phyloP scores from a whole-genome alignment of 2,888 invertebrate genomes.

The Xestoiulus laeticollis region DNA sequence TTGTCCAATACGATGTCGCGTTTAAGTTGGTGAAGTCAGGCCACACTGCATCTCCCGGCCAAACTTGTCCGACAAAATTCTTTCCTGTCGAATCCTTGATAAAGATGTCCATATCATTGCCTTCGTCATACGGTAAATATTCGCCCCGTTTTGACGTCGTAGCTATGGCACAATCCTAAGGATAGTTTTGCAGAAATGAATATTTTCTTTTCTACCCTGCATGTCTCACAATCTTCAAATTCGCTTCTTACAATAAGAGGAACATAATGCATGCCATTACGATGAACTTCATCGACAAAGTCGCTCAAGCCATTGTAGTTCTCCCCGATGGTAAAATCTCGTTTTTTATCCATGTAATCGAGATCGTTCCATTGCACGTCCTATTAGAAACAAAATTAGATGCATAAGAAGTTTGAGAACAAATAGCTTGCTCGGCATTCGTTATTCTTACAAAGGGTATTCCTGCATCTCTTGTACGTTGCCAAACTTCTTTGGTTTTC shows the following conservation, averaged over 20 bases:
- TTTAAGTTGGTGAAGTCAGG: slow-evolving; percentile 84
- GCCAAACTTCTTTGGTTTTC: slow-evolving; percentile 58
- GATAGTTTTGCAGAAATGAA: slow-evolving; percentile 30
- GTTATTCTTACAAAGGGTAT: slow-evolving; percentile 60
- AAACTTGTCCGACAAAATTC: slow-evolving; percentile 79
- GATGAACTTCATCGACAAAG: slow-evolving; percentile 60
- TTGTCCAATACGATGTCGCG: slow-evolving; percentile 75
- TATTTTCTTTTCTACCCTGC: neutral
- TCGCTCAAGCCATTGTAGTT: slow-evolving; percentile 59
- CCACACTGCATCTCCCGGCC: slow-evolving; percentile 75
- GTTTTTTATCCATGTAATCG: slow-evolving; percentile 64
- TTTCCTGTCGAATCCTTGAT: slow-evolving; percentile 73
- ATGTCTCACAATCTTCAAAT: slow-evolving; percentile 53
- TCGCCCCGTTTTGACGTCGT: slow-evolving; percentile 73
- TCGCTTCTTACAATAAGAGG: slow-evolving; percentile 57
- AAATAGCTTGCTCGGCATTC: neutral
- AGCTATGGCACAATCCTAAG: slow-evolving; percentile 77
- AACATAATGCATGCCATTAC: slow-evolving; percentile 60
- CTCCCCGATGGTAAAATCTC: slow-evolving; percentile 63
- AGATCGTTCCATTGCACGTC: slow-evolving; percentile 63
- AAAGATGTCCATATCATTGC: slow-evolving; percentile 76
- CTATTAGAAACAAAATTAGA: slow-evolving; percentile 53
- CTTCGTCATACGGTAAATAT: slow-evolving; percentile 81
- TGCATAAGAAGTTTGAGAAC: no score
- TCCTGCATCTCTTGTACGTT: slow-evolving; percentile 59